Percentiles rank a stretch among this genome's conserved stretches.
Evolutionary conservation across 2,888 invertebrate genomes (phyloP).

Genomic region (Caenorhabditis imperialis): DNA sequence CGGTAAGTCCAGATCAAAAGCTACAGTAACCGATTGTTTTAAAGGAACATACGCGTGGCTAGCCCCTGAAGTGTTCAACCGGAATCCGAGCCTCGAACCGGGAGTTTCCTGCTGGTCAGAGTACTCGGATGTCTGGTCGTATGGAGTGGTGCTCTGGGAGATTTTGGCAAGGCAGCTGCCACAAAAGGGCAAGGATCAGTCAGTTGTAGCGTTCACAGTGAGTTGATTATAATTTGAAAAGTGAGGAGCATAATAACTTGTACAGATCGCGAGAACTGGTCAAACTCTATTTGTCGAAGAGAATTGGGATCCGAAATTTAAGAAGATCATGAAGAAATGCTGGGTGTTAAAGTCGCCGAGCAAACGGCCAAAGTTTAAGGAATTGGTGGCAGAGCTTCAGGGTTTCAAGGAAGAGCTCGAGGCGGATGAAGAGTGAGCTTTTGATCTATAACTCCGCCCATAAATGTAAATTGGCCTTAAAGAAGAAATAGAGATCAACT

Average conservation of each 20-base stretch:
- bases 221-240: background rate
- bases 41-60: slow-evolving; percentile 96
- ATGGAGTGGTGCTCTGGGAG: slow-evolving; percentile 96
- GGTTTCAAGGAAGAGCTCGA: too few species aligned
- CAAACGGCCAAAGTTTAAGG: slow-evolving; percentile 93
- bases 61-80: slow-evolving; percentile 97
- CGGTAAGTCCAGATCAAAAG: slow-evolving; percentile 73
- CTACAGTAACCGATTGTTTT: slow-evolving; percentile 27
- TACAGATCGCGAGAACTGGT: slow-evolving; percentile 93
- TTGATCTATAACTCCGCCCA: too few species aligned
- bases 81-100: too few species aligned
- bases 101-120: slow-evolving; percentile 95
- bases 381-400: too few species aligned
- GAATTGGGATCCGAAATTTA: slow-evolving; percentile 85
- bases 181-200: slow-evolving; percentile 92
- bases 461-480: too few species aligned
- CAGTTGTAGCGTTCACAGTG: slow-evolving; percentile 90
- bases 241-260: background rate
- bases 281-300: slow-evolving; percentile 91
- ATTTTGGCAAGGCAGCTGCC: slow-evolving; percentile 93
- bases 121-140: slow-evolving; percentile 93
- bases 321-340: slow-evolving; percentile 76
- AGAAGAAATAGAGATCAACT: too few species aligned
- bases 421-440: too few species aligned
- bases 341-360: slow-evolving; percentile 84